phyloP scores from a whole-genome alignment of 2,888 invertebrate genomes.

The Atherix ibis region DNA sequence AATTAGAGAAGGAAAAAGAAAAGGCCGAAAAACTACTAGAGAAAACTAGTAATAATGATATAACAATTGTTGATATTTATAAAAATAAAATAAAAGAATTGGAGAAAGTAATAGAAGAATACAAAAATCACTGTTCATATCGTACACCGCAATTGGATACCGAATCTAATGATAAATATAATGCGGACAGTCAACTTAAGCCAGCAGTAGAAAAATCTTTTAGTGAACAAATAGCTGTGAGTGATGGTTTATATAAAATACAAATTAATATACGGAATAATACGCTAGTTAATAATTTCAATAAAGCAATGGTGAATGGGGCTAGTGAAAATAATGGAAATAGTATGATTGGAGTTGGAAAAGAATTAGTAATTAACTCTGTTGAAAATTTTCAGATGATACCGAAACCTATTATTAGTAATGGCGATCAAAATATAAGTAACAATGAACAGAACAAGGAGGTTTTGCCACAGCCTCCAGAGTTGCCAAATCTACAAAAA shows the following conservation, averaged over 20 bases:
- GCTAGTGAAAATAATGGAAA: background rate
- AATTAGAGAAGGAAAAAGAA: conserved; percentile 21
- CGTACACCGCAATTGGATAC: conserved; percentile 11
- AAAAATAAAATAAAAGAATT: conserved; percentile 9
- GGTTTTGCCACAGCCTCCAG: conserved; percentile 17
- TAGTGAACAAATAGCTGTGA: conserved; percentile 29
- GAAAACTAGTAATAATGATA: too few relatives aligned
- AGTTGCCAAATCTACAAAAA: conserved; percentile 22
- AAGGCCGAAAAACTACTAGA: conserved; percentile 21
- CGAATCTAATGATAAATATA: conserved; percentile 5
- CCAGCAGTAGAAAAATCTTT: conserved; percentile 23
- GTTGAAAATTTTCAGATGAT: conserved; percentile 36
- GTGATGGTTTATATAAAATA: conserved; percentile 31
- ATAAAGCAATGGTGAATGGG: conserved; percentile 2
- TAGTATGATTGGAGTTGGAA: background rate
- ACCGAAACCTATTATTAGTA: conserved; percentile 19
- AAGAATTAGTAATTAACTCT: conserved; percentile 22
- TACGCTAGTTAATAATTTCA: conserved; percentile 10
- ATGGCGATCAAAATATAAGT: conserved; percentile 6
- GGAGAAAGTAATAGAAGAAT: conserved; percentile 12
- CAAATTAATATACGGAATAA: conserved; percentile 25
- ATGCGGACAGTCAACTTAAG: conserved; percentile 5
- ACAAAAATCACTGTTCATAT: conserved; percentile 14
- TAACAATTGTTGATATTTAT: too few relatives aligned
- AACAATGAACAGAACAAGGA: conserved; percentile 7